Conservation (phyloP, 2,888 invertebrate species). For the Drosophila imparisetae region DNA sequence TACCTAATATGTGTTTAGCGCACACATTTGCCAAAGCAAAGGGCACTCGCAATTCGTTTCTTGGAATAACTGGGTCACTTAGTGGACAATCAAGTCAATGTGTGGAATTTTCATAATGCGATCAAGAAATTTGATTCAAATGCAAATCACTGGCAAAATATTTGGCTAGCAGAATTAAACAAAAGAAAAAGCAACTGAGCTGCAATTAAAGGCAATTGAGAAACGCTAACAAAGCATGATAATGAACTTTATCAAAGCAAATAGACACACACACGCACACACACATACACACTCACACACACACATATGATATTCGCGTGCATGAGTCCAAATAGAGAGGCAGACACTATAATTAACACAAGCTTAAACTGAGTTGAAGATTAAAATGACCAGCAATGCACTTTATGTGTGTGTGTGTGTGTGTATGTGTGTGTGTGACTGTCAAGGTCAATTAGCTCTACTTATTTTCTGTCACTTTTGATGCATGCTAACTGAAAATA, state of each 20-base stretch:
- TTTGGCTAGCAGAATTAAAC: constrained; percentile 21
- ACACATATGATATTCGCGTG: neutral
- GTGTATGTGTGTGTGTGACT: constrained; percentile 32
- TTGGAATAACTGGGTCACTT: constrained; percentile 4
- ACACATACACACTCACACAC: neutral
- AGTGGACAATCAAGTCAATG: constrained; percentile 3
- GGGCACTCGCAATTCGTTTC: neutral
- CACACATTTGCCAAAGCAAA: neutral
- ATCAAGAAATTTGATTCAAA: constrained; percentile 31
- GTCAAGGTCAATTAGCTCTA: constrained; percentile 72
- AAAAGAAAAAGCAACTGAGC: constrained; percentile 9
- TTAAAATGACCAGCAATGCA: constrained; percentile 64
- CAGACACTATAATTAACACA: constrained; percentile 52
- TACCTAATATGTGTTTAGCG: neutral
- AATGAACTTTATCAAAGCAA: constrained; percentile 57
- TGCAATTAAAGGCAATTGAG: constrained; percentile 68
- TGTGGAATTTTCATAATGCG: constrained; percentile 8
- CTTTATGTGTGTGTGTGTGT: constrained; percentile 50
- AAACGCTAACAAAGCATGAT: constrained; percentile 47
- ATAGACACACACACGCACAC: neutral
- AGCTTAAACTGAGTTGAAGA: constrained; percentile 52
- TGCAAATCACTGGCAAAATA: constrained; percentile 31
- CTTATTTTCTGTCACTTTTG: constrained; percentile 63
- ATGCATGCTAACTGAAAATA: constrained; percentile 27
- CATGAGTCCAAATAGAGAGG: constrained; percentile 24